These are phyloP conservation scores for Uloborus plumipes DNA, from an alignment of 2,888 invertebrate species.

Conservation along the genomic window DNA sequence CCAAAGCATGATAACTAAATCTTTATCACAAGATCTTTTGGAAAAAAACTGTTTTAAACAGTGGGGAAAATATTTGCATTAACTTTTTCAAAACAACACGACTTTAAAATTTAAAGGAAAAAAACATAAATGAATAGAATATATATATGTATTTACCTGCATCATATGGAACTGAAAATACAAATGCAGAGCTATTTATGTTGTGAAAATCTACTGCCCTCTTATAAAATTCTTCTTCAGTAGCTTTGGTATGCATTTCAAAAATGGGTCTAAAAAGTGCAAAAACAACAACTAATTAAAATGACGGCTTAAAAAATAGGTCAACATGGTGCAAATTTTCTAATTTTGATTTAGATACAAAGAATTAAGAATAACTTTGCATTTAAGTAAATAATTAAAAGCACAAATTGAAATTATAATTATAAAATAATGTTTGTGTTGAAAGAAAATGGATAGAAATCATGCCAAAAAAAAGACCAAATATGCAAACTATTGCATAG, in stretches of 20 bases:
- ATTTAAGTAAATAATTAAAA: no score
- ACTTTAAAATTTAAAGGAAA: not conserved
- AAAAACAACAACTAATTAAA: not conserved
- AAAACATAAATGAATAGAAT: not conserved
- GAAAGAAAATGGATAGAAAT: no score
- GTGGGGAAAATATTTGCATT: no score
- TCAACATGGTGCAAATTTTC: no score
- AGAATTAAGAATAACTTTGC: no score
- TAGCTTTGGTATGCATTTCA: slow-evolving; percentile 74
- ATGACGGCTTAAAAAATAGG: not conserved
- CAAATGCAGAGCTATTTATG: slow-evolving; percentile 84
- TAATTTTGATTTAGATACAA: no score
- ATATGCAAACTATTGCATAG: no score
- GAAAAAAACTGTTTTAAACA: not conserved
- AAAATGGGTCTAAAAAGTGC: slow-evolving; percentile 49
- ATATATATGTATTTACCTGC: slow-evolving; percentile 75
- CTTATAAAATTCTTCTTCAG: slow-evolving; percentile 91
- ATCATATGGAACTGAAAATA: slow-evolving; percentile 88
- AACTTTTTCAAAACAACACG: no score
- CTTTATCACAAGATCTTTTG: not conserved
- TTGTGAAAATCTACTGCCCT: slow-evolving; percentile 89
- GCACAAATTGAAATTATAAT: no score
- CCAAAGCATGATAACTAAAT: not conserved
- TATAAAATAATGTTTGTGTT: no score
- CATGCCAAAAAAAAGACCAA: no score